Evolutionary conservation across 2,113 vertebrate genomes (phyloP), one percentile per base, ranked within the genome.

Genomic region (Neofelis nebulosa): DNA sequence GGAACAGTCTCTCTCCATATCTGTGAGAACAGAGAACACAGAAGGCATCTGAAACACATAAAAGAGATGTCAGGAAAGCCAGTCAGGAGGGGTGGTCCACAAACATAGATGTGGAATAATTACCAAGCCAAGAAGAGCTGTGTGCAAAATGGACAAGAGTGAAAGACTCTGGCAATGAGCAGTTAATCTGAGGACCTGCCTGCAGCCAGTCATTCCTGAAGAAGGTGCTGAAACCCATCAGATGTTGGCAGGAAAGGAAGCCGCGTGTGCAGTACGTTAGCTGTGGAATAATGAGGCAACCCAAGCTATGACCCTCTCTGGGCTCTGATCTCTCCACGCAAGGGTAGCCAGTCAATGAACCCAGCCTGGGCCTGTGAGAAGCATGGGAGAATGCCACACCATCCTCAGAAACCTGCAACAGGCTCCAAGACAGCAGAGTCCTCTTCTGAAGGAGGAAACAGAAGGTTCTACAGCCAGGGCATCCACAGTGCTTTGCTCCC

Each of bases 241-340:
- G 48, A 91, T 3, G 2, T 1, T 18, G 29, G 63, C 15, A 21
- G 65, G 61, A 94, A 87, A 41, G 5, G 69, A 86, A 82, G 10
- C 1, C 3, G 0, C 7, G 0, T 13, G 29, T 48, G 31, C 14
- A 41, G 5, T 48, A 8, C 3, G 14, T 31, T 14, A 33, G 36
- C 29, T 5, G 0, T 6, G 7, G 52, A 87, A 48, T 55, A n/a
- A 36, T 36, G 36, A 71, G 71, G 73, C 3, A 3, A 63, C 84
- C 1, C 0, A 1, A 14, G 50, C 0, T 4, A 13, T 55, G 63
- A 78, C 9, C 45, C 41, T 52, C 36, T 52, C 33, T 66, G 68
- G 25, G 12, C 14, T 12, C 23, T 25, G 3, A 45, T 11, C 25
- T 80, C 52, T 57, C 7, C 12, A 16, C n/a, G 84, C 5, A 15